A percentile compares a stretch with the other conserved stretches of the same genome.
phyloP scores from a whole-genome alignment of 1,140 invertebrate species.

The Meteorus sp. region DNA sequence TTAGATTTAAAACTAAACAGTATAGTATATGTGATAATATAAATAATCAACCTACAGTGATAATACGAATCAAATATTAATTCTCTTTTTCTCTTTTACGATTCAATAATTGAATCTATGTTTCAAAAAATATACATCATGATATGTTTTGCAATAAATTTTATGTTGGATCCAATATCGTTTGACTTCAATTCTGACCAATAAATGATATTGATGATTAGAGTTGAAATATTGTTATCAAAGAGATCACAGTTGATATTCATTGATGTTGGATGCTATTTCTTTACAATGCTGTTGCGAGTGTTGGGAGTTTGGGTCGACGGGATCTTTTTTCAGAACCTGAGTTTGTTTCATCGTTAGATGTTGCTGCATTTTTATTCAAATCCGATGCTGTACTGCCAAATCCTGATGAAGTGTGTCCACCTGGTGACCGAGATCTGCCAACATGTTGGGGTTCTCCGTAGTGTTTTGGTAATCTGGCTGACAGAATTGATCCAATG shows the following conservation, averaged over 20 bases:
- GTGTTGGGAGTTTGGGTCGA: conserved; percentile 8
- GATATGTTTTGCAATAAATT: no score
- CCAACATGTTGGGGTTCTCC: background rate
- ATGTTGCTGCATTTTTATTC: conserved; percentile 20
- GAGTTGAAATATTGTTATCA: no score
- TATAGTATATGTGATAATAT: background rate
- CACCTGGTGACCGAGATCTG: conserved; percentile 38
- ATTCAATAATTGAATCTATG: no score
- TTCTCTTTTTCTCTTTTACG: no score
- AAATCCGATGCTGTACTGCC: conserved; percentile 42
- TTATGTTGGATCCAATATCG: no score
- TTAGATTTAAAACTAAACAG: background rate
- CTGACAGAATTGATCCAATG: conserved; percentile 25
- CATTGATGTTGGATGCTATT: background rate
- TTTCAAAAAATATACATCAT: no score
- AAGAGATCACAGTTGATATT: no score
- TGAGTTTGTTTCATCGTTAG: background rate
- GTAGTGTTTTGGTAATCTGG: conserved; percentile 33
- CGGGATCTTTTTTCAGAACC: background rate
- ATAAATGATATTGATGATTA: no score
- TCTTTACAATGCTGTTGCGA: background rate
- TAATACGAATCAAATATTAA: no score
- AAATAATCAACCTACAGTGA: no score
- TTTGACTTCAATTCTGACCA: no score
- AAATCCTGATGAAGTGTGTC: conserved; percentile 45